Conservation (phyloP, 35 echinoderm and acorn worm genomes). For the Acanthaster planci region DNA sequence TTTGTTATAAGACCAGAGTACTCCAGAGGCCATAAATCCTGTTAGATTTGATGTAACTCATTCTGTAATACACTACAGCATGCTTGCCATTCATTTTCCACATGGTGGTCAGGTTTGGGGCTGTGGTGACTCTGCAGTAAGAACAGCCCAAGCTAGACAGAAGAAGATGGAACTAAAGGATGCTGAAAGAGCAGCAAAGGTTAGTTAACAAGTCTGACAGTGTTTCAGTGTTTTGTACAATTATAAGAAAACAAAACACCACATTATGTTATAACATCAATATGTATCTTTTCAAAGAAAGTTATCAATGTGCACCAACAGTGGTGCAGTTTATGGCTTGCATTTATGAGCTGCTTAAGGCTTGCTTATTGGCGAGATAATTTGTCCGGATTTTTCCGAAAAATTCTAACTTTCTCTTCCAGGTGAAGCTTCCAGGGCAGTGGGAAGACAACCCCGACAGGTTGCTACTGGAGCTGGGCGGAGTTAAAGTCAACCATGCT, state of each 20-base stretch:
- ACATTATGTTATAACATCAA: no score
- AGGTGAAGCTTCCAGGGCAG: conserved; percentile 90
- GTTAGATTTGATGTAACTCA: no score
- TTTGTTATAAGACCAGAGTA: no score
- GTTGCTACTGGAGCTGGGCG: conserved; percentile 74
- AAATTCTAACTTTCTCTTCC: conserved; percentile 22
- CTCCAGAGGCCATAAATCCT: no score
- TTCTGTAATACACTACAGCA: no score
- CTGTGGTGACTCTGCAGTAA: conserved; percentile 71
- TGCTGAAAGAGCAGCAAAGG: conserved; percentile 81
- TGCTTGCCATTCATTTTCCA: no score
- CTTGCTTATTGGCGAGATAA: not conserved
- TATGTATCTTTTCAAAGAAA: not conserved
- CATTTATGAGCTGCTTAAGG: not conserved
- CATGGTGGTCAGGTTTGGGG: conserved; percentile 74
- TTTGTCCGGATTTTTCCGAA: no score
- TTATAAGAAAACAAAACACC: no score
- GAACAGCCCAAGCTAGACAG: conserved; percentile 67
- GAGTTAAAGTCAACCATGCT: conserved; percentile 68
- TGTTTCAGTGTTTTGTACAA: no score
- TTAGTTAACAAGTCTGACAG: conserved; percentile 8
- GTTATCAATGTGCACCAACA: not conserved
- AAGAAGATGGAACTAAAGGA: conserved; percentile 79
- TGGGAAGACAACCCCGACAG: conserved; percentile 97
- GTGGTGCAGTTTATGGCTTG: not conserved